phyloP scores from a whole-genome alignment of 2,113 vertebrate species.

The Cyprinus carpio region DNA sequence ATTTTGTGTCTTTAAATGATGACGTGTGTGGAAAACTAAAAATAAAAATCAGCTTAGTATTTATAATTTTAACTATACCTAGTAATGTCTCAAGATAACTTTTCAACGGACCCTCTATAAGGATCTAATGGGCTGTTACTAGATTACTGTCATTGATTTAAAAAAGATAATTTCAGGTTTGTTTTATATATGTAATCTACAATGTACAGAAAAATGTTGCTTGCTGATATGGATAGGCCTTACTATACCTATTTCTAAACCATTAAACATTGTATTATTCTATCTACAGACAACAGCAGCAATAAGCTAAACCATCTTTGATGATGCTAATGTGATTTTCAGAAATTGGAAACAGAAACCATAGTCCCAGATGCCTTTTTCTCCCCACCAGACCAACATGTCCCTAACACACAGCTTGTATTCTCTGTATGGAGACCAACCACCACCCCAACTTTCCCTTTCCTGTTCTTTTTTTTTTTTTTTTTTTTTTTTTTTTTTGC shows the following conservation, averaged over 20 bases:
- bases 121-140: neutral
- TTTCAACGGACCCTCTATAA: neutral
- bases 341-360: slow-evolving; percentile 2
- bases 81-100: neutral
- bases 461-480: too few species aligned
- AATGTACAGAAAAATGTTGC: neutral
- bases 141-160: too few species aligned
- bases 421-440: too few species aligned
- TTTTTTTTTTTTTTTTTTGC: neutral
- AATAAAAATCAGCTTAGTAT: neutral
- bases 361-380: neutral
- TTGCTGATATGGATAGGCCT: neutral
- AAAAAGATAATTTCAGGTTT: neutral
- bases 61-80: too few species aligned
- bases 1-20: too few species aligned
- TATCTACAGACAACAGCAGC: neutral
- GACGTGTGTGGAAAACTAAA: too few species aligned
- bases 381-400: slow-evolving; percentile 12
- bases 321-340: neutral
- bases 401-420: slow-evolving; percentile 11
- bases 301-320: neutral
- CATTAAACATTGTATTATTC: neutral
- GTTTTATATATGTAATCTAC: neutral
- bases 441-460: too few species aligned
- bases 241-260: neutral